phyloP scores from a whole-genome alignment of 2,797 vertebrate genomes.

The Myoxocephalus aenaeus region DNA sequence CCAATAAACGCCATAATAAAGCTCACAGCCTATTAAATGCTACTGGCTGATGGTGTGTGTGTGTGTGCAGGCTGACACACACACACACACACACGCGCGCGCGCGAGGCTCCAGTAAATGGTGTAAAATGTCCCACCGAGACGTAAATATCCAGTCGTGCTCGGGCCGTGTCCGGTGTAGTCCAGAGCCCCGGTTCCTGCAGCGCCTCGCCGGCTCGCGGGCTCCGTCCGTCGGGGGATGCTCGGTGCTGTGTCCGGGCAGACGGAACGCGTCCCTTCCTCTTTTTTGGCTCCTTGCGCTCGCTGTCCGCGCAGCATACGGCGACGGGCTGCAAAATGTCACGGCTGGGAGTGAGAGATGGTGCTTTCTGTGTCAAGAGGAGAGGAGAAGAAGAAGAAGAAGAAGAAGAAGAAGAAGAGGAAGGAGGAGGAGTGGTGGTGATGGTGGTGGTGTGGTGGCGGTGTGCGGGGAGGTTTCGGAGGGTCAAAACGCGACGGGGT shows the following conservation, averaged over 20 bases:
- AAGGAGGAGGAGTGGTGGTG: conserved; percentile 22
- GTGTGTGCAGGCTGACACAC: neutral
- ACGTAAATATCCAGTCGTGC: conserved; percentile 57
- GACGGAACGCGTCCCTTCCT: conserved; percentile 53
- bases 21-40: conserved; percentile 55
- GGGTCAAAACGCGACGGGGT: conserved; percentile 88
- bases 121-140: conserved; percentile 77
- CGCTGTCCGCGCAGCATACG: conserved; percentile 82
- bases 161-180: conserved; percentile 61
- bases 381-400: conserved; percentile 49
- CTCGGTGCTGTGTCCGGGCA: conserved; percentile 50
- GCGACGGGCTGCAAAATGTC: conserved; percentile 80
- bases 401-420: conserved; percentile 48
- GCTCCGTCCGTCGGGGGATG: conserved; percentile 52
- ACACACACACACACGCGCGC: neutral
- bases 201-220: conserved; percentile 63
- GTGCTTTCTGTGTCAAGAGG: conserved; percentile 72
- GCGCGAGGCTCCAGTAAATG: conserved; percentile 36
- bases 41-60: conserved; percentile 20
- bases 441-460: conserved; percentile 65
- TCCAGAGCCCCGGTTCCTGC: conserved; percentile 56
- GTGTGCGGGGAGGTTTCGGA: conserved; percentile 80
- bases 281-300: conserved; percentile 71
- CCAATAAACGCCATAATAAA: conserved; percentile 59
- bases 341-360: conserved; percentile 77